Evolutionary conservation across 2,888 invertebrate genomes (phyloP).

Genomic region (Sthenelais limicola): DNA sequence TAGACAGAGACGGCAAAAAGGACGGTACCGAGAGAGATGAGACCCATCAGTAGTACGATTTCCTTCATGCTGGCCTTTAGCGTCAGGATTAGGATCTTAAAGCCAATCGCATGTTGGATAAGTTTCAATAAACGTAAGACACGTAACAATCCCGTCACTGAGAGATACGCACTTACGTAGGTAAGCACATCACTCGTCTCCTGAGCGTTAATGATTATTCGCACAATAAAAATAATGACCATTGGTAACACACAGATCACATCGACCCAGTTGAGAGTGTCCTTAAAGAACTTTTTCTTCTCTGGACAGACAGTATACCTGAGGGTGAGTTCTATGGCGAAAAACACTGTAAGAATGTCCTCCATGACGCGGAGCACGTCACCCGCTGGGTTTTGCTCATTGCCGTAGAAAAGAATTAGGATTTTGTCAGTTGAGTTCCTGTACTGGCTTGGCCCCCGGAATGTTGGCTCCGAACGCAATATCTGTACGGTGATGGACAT

Average conservation of each 20-base stretch:
- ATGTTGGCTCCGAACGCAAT: constrained; percentile 53
- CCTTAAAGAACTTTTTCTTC: constrained; percentile 39
- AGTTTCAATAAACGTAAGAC: constrained; percentile 26
- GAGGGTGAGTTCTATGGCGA: constrained; percentile 38
- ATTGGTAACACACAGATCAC: constrained; percentile 45
- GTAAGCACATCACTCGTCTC: constrained; percentile 17
- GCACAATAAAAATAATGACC: constrained; percentile 21
- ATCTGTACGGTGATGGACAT: constrained; percentile 55
- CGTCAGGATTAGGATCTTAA: constrained; percentile 37
- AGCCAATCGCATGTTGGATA: constrained; percentile 23
- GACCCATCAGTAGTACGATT: constrained; percentile 22
- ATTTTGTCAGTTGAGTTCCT: constrained; percentile 40
- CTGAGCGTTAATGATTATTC: neutral
- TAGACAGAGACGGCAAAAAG: constrained; percentile 35
- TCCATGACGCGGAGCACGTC: constrained; percentile 31
- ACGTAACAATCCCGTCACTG: constrained; percentile 7
- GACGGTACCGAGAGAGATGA: constrained; percentile 26
- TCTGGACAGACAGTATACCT: constrained; percentile 44
- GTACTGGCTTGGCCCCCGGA: constrained; percentile 50
- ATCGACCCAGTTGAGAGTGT: constrained; percentile 45
- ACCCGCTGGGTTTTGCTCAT: constrained; percentile 25
- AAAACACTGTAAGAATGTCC: constrained; percentile 36
- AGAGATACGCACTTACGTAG: constrained; percentile 40
- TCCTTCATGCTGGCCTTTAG: constrained; percentile 27
- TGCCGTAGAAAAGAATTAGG: constrained; percentile 17